phyloP scores from a whole-genome alignment of 2,113 vertebrate genomes.

The Grammomys surdaster region DNA sequence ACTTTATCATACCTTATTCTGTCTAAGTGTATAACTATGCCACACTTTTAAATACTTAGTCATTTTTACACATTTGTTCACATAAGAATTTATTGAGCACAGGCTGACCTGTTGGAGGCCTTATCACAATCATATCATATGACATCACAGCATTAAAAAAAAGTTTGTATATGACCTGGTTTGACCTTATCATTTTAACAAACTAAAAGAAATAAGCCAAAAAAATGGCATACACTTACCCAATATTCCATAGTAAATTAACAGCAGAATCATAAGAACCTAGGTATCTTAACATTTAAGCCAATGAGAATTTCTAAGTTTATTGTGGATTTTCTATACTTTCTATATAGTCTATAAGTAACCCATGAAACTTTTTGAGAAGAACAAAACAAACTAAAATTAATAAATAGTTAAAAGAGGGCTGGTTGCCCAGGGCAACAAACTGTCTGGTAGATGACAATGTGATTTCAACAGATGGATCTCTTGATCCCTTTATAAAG shows the following conservation, averaged over 20 bases:
- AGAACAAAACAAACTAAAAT: conserved; percentile 54
- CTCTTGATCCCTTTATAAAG: conserved; percentile 49
- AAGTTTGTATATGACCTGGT: not conserved
- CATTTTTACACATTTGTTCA: conserved; percentile 30
- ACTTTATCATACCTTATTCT: not conserved
- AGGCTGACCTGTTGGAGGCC: not conserved
- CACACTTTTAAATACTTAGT: not conserved
- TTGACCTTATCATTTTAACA: not conserved
- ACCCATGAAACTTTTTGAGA: conserved; percentile 46
- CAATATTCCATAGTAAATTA: conserved; percentile 32
- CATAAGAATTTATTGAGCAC: conserved; percentile 22
- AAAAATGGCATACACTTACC: not conserved
- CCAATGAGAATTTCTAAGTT: conserved; percentile 18
- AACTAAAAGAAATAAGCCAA: not conserved
- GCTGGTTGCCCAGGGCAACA: conserved; percentile 30
- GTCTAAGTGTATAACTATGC: conserved; percentile 25
- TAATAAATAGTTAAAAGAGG: conserved; percentile 49
- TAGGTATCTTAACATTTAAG: not conserved
- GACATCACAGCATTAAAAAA: conserved; percentile 21
- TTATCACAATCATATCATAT: not conserved
- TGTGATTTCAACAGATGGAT: conserved; percentile 54
- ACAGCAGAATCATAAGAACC: not conserved
- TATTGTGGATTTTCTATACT: conserved; percentile 20
- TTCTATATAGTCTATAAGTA: conserved; percentile 22
- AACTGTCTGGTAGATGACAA: conserved; percentile 12